Evolutionary conservation across 1,140 invertebrate species (phyloP).

Genomic region (Asobara japonica): DNA sequence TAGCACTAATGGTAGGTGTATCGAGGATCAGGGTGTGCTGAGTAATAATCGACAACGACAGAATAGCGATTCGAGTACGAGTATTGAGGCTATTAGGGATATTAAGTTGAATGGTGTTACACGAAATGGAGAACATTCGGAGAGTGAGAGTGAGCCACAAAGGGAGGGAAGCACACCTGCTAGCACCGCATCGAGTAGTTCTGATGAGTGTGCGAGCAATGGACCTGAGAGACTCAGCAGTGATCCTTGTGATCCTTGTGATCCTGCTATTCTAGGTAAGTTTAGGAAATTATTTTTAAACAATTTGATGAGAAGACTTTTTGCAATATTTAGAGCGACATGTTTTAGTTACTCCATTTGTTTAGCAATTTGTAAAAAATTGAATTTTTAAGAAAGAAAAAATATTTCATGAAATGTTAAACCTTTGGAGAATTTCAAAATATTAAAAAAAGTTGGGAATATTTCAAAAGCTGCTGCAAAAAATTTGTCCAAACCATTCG

Average conservation of each 20-base stretch:
- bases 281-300: slow-evolving; percentile 36
- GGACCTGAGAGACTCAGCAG: slow-evolving; percentile 2
- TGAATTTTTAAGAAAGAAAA: too few species aligned
- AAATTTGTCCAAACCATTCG: too few species aligned
- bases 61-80: slow-evolving; percentile 47
- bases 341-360: too few species aligned
- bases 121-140: slow-evolving; percentile 51
- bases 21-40: slow-evolving; percentile 37
- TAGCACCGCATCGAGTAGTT: slow-evolving; percentile 60
- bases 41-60: slow-evolving; percentile 33
- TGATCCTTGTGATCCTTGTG: background rate
- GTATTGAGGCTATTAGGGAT: slow-evolving; percentile 47
- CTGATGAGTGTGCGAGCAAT: slow-evolving; percentile 58
- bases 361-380: too few species aligned
- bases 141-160: slow-evolving; percentile 56
- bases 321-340: too few species aligned
- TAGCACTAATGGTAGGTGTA: slow-evolving; percentile 33
- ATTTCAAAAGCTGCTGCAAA: too few species aligned
- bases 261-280: slow-evolving; percentile 54
- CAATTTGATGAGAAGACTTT: too few species aligned
- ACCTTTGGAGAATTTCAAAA: too few species aligned
- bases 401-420: too few species aligned
- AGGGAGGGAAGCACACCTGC: slow-evolving; percentile 61
- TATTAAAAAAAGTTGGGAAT: too few species aligned
- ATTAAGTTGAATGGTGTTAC: slow-evolving; percentile 59